Base-by-base conservation (phyloP, 2,113 vertebrate species). In the Melospiza georgiana region DNA sequence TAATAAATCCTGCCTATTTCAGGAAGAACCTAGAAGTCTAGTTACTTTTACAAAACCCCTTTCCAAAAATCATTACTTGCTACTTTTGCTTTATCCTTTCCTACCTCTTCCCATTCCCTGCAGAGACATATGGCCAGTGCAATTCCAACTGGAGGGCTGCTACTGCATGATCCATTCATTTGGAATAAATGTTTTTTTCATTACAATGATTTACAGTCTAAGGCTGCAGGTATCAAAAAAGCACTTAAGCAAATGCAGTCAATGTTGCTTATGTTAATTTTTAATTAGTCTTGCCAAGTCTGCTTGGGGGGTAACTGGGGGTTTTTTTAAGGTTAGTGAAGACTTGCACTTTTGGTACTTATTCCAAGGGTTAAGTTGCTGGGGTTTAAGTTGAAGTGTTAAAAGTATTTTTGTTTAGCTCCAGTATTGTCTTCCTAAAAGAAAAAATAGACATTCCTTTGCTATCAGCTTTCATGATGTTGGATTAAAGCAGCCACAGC, bases 1-100 rank as follows among this genome's bases (percentile, higher is more conserved):
- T 90, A 93, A 95, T 81, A 92, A 89, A 96, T 91, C 94, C 88
- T 88, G 91, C 84, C 94, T 84, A 82, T 89, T 90, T 95, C 93
- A 92, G 91, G 93, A 96, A 94, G 93, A 97, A 93, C 89, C 94
- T 74, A 94, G 84, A 89, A 74, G 84, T 79, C 92, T 95, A 94
- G 84, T 94, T 84, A 93, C 86, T 92, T 76, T 82, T 46, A 84
- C 81, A 88, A 75, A 90, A 23, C 78, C 73, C 74, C 49, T 46
- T 66, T 79, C 65, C 92, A 61, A 74, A 74, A 93, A 65, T 24
- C 94, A 33, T 69, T 8, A 55, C 90, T 95, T 46, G 39, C 82
- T 95, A 86, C 48, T 7, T 84, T 49, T 80, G 77, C 93, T 75
- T 90, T 28, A n/a, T 48, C 93, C 90, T 86, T 71, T 86, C 80